phyloP scores from a whole-genome alignment of 2,797 vertebrate species.

The Nyctalus aviator region DNA sequence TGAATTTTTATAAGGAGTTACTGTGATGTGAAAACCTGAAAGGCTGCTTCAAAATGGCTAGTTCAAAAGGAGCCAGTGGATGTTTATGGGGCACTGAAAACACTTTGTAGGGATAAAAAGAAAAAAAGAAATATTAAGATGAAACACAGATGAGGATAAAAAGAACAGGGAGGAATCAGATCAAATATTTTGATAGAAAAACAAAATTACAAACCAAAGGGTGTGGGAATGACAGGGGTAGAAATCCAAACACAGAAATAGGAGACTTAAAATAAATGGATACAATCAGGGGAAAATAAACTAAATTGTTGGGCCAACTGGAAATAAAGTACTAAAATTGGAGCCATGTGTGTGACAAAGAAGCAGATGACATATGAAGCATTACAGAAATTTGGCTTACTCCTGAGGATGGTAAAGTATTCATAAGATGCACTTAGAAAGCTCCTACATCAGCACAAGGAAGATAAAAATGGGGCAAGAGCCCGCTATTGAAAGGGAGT shows the following conservation, averaged over 20 bases:
- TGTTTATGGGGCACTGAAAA: constrained; percentile 53
- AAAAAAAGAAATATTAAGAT: constrained; percentile 66
- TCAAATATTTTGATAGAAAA: constrained; percentile 78
- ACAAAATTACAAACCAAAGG: constrained; percentile 72
- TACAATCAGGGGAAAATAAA: constrained; percentile 83
- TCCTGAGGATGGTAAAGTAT: constrained; percentile 62
- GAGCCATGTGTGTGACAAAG: constrained; percentile 78
- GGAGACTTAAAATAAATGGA: constrained; percentile 81
- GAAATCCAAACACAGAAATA: constrained; percentile 82
- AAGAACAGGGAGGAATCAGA: constrained; percentile 52
- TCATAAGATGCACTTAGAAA: constrained; percentile 1
- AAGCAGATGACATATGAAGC: constrained; percentile 59
- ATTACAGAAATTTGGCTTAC: constrained; percentile 58
- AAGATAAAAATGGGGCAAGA: constrained; percentile 19
- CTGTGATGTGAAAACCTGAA: constrained; percentile 71
- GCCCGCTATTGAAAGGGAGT: constrained; percentile 44
- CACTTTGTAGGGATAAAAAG: neutral
- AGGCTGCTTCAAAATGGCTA: constrained; percentile 43
- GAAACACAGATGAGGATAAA: constrained; percentile 75
- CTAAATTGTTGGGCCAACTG: constrained; percentile 68
- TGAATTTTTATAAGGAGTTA: constrained; percentile 74
- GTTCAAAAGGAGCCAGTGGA: constrained; percentile 67
- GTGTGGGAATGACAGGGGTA: constrained; percentile 70
- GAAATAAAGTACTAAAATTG: constrained; percentile 81
- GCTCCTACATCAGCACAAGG: neutral